Base-by-base conservation (phyloP, 2,888 invertebrate species). In the Amblyjoppa proteus region DNA sequence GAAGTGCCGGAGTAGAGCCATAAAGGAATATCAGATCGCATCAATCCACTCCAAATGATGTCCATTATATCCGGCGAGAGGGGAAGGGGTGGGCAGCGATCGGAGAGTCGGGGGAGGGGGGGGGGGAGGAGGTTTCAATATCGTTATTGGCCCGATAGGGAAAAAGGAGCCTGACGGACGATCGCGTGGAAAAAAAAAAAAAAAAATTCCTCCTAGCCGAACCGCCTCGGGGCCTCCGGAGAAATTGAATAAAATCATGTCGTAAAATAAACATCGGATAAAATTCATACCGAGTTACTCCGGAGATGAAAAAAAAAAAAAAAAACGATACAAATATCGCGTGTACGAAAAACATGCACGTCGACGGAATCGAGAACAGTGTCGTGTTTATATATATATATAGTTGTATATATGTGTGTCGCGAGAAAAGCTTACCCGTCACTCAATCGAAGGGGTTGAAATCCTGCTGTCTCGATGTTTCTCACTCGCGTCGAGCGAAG, bases 11-110 rank as follows among this genome's bases (percentile, higher is more conserved):
- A 85, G 76, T 79, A 53, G 61, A 82, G 82, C 82, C 82, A 79
- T 85, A 80, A 82, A 79, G 79, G 79, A 76, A 85, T 85, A 85
- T 85, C 85, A 82, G 85, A 85, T 85, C 82, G 71, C 85, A 85
- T 85, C 85, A 82, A 85, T 85, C 85, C 68, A 76, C 68, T 70
- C 56, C 68, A 85, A 85, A 85, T 85, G 82, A 82, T 85, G 82
- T 82, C 85, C 79, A 82, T 85, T 85, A 85, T 85, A 80, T 76
- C 64, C 56, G 56, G 56, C 9, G 56, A 38, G 56, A 38, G 38
- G 38, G 9, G 4, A 56, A 41, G 49, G 73, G 20, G 61, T 25
- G 13, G 28, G 58, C 13, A 49, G 41, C 69, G 13, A 38, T 38
- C 38, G 45, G 41, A 28, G 64, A 56, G 49, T 20, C 20, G 20